Percentiles rank a stretch among this genome's conserved stretches.
These are phyloP conservation scores for Prionailurus bengalensis DNA, from an alignment of 2,113 vertebrate species.

Conservation along the genomic window DNA sequence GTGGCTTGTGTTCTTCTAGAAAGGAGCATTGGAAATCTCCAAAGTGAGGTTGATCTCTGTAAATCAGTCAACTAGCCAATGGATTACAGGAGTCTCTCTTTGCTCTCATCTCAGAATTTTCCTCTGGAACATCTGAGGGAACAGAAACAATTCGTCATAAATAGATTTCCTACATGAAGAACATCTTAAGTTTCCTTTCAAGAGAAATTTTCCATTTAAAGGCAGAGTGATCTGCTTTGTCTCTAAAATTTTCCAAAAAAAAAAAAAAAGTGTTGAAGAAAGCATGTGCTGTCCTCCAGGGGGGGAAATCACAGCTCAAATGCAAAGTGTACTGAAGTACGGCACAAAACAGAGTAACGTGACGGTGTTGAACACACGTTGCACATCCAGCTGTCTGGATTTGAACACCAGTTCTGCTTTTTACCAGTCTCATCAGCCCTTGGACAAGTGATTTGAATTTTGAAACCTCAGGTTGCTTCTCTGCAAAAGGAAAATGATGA, in stretches of 20 bases:
- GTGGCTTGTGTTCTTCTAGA: background rate
- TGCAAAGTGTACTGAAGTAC: background rate
- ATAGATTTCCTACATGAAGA: background rate
- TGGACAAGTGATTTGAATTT: background rate
- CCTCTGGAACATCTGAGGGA: background rate
- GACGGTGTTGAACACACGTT: background rate
- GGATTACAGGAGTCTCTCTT: background rate
- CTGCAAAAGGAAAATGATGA: background rate
- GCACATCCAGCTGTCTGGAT: background rate
- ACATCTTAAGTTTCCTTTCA: constrained; percentile 24
- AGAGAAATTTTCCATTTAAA: constrained; percentile 43
- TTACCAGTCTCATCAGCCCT: background rate
- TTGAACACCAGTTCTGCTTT: background rate
- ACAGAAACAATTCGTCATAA: background rate
- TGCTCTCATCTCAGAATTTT: background rate
- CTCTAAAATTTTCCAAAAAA: background rate
- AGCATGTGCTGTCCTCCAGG: background rate
- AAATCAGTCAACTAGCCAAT: background rate
- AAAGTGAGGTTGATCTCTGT: background rate
- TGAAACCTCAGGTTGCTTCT: background rate
- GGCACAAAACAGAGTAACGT: background rate
- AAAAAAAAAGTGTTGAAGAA: background rate
- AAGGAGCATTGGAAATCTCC: constrained; percentile 24
- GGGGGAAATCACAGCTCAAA: background rate
- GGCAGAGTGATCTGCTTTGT: background rate